Evolutionary conservation across 1,140 invertebrate genomes (phyloP).

Genomic region (Ganaspis sp.): DNA sequence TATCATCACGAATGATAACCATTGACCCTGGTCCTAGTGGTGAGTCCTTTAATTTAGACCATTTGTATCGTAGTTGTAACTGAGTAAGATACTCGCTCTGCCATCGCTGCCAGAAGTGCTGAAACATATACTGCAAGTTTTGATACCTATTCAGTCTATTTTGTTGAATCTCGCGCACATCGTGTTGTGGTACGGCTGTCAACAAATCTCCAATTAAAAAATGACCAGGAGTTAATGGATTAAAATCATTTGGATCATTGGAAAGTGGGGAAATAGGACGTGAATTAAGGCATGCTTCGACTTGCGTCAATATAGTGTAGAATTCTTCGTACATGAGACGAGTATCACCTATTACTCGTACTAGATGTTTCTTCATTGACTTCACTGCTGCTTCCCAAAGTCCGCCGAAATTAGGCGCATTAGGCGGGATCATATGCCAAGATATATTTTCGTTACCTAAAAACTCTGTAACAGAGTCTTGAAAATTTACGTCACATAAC

Average conservation of each 20-base stretch:
- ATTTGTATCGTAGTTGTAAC: constrained; percentile 54
- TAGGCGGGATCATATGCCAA: too few relatives aligned
- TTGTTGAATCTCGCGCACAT: too few relatives aligned
- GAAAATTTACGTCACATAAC: constrained; percentile 11
- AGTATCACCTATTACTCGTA: neutral
- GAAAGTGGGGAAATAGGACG: neutral
- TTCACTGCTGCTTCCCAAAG: neutral
- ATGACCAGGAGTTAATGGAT: too few relatives aligned
- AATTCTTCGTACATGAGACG: too few relatives aligned
- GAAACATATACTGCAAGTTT: constrained; percentile 38
- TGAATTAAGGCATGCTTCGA: too few relatives aligned
- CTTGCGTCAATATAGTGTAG: too few relatives aligned
- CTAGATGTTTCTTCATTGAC: neutral
- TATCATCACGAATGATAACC: too few relatives aligned
- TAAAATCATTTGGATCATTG: constrained; percentile 10
- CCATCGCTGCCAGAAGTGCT: too few relatives aligned
- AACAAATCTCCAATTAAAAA: neutral
- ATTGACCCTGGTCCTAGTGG: constrained; percentile 35
- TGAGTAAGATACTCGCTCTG: constrained; percentile 58
- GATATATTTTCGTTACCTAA: neutral
- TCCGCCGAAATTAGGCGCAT: neutral
- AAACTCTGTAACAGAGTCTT: neutral
- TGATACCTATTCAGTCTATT: too few relatives aligned
- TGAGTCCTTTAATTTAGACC: constrained; percentile 33
- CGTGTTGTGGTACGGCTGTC: constrained; percentile 4